Evolutionary conservation across 2,797 vertebrate genomes (phyloP), one percentile per base, ranked within the genome.

Genomic region (Apodemus agrarius): DNA sequence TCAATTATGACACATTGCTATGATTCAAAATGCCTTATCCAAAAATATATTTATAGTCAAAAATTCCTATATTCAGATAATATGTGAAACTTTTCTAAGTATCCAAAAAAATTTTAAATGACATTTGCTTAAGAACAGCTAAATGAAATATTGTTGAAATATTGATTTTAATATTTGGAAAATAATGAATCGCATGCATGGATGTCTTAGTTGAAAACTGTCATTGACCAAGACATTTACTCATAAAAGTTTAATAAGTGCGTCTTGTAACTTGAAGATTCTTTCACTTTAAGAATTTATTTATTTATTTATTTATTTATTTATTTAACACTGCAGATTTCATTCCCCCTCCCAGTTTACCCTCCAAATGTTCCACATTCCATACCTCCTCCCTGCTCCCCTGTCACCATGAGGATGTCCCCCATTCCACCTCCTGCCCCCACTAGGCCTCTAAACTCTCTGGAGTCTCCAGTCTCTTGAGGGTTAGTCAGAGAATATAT

Each of bases 201-300:
- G 46, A 79, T 80, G 29, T 40, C 96, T 97, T 88, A 76, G 34
- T 46, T 93, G 65, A 7, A 75, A 96, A 29, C 4, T 95, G 16
- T 93, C 91, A 93, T 79, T 82, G 92, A 21, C 43, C 54, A 93
- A 96, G 43, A 69, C 34, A 94, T 82, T 78, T 40, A 95, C 83
- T 97, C 63, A 80, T 78, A 96, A 57, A 74, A 96, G 94, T 96
- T 97, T 90, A 96, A 97, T 94, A 63, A 95, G 89, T 83, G 17
- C 3, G 83, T 89, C 24, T 89, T 92, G 26, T 63, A 90, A 91
- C 52, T 87, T 89, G 22, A 17, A 89, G 29, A 14, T 65, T 61
- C 10, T 26, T 61, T 61, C 0, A 22, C 26, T 61, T 61, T 26
- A 22, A 59, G 10, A 61, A 26, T 10, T 61, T 61, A 8, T n/a